phyloP scores from a whole-genome alignment of 1,140 invertebrate species.

The Polyergus mexicanus region DNA sequence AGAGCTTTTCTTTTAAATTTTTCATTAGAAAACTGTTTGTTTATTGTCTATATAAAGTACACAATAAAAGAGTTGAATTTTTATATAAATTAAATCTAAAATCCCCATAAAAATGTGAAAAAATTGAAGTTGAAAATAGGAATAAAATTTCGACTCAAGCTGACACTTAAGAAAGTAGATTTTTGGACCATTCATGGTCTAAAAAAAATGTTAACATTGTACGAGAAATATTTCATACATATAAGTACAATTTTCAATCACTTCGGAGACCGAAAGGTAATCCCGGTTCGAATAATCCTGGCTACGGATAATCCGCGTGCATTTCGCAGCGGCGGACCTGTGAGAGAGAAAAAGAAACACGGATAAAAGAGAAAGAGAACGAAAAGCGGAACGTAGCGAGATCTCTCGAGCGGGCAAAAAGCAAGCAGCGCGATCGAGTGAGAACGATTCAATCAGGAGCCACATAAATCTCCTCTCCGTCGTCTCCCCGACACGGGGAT shows the following conservation, averaged over 20 bases:
- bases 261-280: slow-evolving; percentile 25
- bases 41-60: too few relatives aligned
- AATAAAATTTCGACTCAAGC: too few relatives aligned
- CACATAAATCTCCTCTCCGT: slow-evolving; percentile 86
- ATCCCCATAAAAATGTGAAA: too few relatives aligned
- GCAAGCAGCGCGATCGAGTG: slow-evolving; percentile 85
- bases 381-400: slow-evolving; percentile 53
- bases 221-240: slow-evolving; percentile 3
- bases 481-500: slow-evolving; percentile 81
- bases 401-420: slow-evolving; percentile 79
- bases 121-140: too few relatives aligned
- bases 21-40: too few relatives aligned
- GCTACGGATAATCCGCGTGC: slow-evolving; percentile 26
- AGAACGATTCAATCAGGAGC: slow-evolving; percentile 87
- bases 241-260: neutral
- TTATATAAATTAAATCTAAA: too few relatives aligned
- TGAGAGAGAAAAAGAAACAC: slow-evolving; percentile 57
- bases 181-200: too few relatives aligned
- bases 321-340: slow-evolving; percentile 1
- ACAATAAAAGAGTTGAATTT: too few relatives aligned
- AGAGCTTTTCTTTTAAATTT: too few relatives aligned
- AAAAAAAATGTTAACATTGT: neutral
- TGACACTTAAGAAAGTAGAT: neutral
- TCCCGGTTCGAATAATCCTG: slow-evolving; percentile 17
- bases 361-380: slow-evolving; percentile 7